phyloP scores from a whole-genome alignment of 2,888 invertebrate species.

The Dasysyrphus tricinctus region DNA sequence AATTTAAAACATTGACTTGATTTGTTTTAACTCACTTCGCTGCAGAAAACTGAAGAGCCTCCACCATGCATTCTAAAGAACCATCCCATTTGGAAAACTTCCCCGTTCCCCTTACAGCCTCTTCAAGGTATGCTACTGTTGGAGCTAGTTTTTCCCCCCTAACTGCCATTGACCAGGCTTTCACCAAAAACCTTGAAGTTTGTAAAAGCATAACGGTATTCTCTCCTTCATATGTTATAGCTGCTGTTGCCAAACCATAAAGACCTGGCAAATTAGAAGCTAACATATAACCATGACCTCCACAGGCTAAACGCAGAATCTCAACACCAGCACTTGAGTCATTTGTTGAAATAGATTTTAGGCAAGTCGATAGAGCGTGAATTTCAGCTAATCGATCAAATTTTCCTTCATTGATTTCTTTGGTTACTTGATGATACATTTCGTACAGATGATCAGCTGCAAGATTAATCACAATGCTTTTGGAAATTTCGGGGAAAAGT shows the following conservation, averaged over 20 bases:
- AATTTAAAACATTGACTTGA: background rate
- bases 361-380: slow-evolving; percentile 94
- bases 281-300: slow-evolving; percentile 97
- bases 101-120: slow-evolving; percentile 57
- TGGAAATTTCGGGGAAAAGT: slow-evolving; percentile 91
- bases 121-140: slow-evolving; percentile 88
- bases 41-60: slow-evolving; percentile 83
- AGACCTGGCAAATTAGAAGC: slow-evolving; percentile 92
- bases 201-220: slow-evolving; percentile 96
- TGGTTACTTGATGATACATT: slow-evolving; percentile 91
- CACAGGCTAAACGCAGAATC: slow-evolving; percentile 93
- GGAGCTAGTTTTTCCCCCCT: slow-evolving; percentile 86
- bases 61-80: slow-evolving; percentile 80
- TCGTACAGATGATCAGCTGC: slow-evolving; percentile 91
- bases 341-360: slow-evolving; percentile 93
- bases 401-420: slow-evolving; percentile 91
- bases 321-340: slow-evolving; percentile 91
- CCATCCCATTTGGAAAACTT: slow-evolving; percentile 77
- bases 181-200: slow-evolving; percentile 92
- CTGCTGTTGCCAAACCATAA: slow-evolving; percentile 92
- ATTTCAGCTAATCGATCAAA: slow-evolving; percentile 91
- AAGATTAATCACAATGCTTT: slow-evolving; percentile 90
- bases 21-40: slow-evolving; percentile 80
- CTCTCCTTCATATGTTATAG: slow-evolving; percentile 97
- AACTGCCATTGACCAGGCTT: slow-evolving; percentile 88